Base-by-base conservation (phyloP, 1,140 invertebrate genomes). In the Akabosia matsudoensis region DNA sequence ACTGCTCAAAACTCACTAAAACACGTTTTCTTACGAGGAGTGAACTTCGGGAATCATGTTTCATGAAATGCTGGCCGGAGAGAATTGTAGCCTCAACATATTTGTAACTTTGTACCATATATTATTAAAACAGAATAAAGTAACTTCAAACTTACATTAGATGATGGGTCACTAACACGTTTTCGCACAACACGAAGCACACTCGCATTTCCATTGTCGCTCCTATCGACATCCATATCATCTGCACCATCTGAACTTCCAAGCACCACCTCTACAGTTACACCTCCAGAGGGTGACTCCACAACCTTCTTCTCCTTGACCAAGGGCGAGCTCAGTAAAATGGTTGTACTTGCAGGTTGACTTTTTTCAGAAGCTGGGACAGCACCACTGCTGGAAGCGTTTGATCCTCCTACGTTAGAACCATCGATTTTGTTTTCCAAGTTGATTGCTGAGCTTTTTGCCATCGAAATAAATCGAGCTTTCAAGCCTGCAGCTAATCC, bases 111-210 rank as follows among this genome's bases (percentile, higher is more conserved):
- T n/a, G n/a, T n/a, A n/a, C n/a, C n/a, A n/a, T n/a, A n/a, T n/a
- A n/a, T n/a, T n/a, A n/a, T n/a, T n/a, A n/a, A n/a, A n/a, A n/a
- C n/a, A n/a, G n/a, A n/a, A n/a, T n/a, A n/a, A n/a, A n/a, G n/a
- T n/a, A n/a, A n/a, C n/a, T n/a, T n/a, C n/a, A n/a, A n/a, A 80
- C 75, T 76, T 76, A 78, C 76, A 64, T 54, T 76, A 52, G 56
- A 37, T 61, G 45, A 72, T 18, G 76, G 74, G 24, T 79, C 77
- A 28, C 73, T 74, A 18, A 81, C 78, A 3, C 80, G 51, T 61
- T 81, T 81, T 28, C 80, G 64, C 2, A 77, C 70, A n/a, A 81
- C 78, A 34, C 67, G 75, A n/a, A 81, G 75, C 4, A 81, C 80
- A n/a, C 76, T 78, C 16, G 74, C 75, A 31, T 37, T 72, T 28